Percentiles rank a stretch among this genome's conserved stretches.
Conservation (phyloP, 2,797 vertebrate species). For the Sebastes ruberrimus region DNA sequence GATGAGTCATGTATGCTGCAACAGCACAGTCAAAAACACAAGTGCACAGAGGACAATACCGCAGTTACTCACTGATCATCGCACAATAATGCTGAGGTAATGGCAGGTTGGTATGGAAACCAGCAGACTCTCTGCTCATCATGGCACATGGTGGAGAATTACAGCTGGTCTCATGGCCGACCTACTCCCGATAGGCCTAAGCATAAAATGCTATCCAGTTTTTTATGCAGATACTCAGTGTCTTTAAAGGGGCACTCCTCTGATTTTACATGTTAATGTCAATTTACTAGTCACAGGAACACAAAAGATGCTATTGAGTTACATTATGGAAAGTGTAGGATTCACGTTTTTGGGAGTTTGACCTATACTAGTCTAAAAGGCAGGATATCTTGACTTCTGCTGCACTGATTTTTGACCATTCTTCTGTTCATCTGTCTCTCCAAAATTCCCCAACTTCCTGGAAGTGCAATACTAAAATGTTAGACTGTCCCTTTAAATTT, state of each 20-base stretch:
- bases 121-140: background rate
- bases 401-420: background rate
- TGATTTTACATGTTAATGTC: background rate
- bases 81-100: background rate
- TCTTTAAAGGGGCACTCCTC: background rate
- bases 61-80: background rate
- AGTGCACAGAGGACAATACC: background rate
- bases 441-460: background rate
- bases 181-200: background rate
- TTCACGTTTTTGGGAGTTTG: background rate
- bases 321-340: background rate
- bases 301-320: background rate
- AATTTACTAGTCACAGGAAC: background rate
- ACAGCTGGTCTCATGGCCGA: background rate
- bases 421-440: background rate
- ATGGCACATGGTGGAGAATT: background rate
- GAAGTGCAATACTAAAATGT: background rate
- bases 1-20: constrained; percentile 26
- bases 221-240: background rate
- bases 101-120: background rate
- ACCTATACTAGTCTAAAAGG: background rate
- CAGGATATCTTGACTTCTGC: background rate
- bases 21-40: background rate
- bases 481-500: background rate
- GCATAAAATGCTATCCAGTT: background rate